phyloP scores from a whole-genome alignment of 2,888 invertebrate genomes.

The Notocelia uddmanniana region DNA sequence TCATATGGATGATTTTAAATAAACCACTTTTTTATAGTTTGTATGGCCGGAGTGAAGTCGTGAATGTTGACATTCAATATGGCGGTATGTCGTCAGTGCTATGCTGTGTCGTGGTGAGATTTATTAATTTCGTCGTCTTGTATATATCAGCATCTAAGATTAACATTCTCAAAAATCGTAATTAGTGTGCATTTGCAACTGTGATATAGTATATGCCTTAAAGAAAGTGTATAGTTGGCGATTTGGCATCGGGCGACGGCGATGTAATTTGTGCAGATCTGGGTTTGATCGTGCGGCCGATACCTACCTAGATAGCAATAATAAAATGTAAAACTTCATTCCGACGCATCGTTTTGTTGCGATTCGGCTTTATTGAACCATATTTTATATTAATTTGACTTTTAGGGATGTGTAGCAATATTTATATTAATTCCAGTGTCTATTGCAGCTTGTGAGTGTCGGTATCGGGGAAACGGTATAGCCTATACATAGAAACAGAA shows the following conservation, averaged over 20 bases:
- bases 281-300: conserved; percentile 70
- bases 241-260: conserved; percentile 59
- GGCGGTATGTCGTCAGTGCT: conserved; percentile 98
- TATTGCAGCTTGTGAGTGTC: conserved; percentile 73
- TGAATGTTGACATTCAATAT: conserved; percentile 94
- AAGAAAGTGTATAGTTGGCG: conserved; percentile 51
- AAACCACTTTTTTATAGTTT: conserved; percentile 53
- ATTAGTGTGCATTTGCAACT: conserved; percentile 51
- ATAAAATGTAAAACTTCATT: conserved; percentile 69
- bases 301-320: conserved; percentile 72
- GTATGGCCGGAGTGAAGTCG: conserved; percentile 73
- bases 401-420: conserved; percentile 31
- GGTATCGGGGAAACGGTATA: conserved; percentile 54
- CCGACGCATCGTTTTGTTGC: conserved; percentile 61
- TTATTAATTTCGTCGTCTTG: conserved; percentile 74
- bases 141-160: conserved; percentile 63
- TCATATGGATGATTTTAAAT: conserved; percentile 53
- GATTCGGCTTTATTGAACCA: conserved; percentile 53
- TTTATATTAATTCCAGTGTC: conserved; percentile 63
- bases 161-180: conserved; percentile 56
- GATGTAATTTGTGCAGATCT: conserved; percentile 70
- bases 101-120: conserved; percentile 98
- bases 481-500: conserved; percentile 68
- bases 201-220: conserved; percentile 58
- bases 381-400: conserved; percentile 23